phyloP scores from a whole-genome alignment of 2,888 invertebrate genomes.

The Pachliopta kotzebuea region DNA sequence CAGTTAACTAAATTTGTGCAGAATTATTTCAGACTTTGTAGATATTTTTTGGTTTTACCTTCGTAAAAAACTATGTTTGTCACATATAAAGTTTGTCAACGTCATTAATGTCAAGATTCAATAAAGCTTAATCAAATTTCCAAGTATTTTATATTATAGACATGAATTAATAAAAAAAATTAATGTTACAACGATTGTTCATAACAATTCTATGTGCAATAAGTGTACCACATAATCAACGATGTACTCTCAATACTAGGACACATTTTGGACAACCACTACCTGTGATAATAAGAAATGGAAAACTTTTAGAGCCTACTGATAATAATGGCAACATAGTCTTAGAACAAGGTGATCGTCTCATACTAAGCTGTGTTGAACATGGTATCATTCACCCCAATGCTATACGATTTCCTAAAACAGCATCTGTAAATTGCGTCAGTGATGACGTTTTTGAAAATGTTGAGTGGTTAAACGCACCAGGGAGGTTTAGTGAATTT shows the following conservation, averaged over 20 bases:
- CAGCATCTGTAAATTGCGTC: constrained; percentile 54
- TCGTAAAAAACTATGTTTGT: background rate
- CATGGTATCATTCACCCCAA: constrained; percentile 53
- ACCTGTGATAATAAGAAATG: constrained; percentile 57
- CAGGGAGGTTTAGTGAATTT: constrained; percentile 51
- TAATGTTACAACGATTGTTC: constrained; percentile 49
- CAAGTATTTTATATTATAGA: constrained; percentile 18
- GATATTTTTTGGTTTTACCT: too few species aligned
- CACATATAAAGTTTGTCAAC: background rate
- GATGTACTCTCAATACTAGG: constrained; percentile 55
- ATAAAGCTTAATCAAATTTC: constrained; percentile 11
- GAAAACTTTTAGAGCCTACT: constrained; percentile 56
- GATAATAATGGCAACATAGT: constrained; percentile 55
- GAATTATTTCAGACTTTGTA: too few species aligned
- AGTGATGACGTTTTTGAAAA: constrained; percentile 57
- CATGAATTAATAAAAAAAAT: constrained; percentile 23
- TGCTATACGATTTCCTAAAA: constrained; percentile 36
- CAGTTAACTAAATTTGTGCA: too few species aligned
- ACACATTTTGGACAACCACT: constrained; percentile 59
- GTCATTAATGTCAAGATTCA: constrained; percentile 15
- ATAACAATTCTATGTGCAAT: constrained; percentile 57
- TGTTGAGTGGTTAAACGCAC: constrained; percentile 52
- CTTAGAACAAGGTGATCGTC: constrained; percentile 50
- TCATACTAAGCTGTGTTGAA: constrained; percentile 61
- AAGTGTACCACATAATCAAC: constrained; percentile 45